phyloP scores from a whole-genome alignment of 2,113 vertebrate genomes.

The Chiloscyllium plagiosum region DNA sequence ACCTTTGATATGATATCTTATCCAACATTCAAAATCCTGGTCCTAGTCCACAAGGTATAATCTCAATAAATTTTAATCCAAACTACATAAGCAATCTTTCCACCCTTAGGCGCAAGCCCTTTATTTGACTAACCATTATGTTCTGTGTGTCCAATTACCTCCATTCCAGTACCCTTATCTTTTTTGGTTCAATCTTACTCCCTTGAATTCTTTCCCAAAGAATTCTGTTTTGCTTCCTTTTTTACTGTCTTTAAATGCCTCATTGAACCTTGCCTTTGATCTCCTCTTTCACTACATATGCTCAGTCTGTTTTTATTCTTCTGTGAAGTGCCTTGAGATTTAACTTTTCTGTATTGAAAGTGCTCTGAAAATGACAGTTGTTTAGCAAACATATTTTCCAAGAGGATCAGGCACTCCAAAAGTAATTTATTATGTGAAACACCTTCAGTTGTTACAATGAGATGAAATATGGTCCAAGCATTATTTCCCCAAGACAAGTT shows the following conservation, averaged over 20 bases:
- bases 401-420: background rate
- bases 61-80: background rate
- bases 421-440: constrained; percentile 3
- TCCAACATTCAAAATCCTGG: background rate
- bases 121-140: background rate
- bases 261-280: background rate
- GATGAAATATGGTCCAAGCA: background rate
- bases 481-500: background rate
- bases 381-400: background rate
- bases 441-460: background rate
- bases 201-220: background rate
- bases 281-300: background rate
- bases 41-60: background rate
- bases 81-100: background rate
- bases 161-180: background rate
- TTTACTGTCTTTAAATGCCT: background rate
- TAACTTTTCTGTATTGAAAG: background rate
- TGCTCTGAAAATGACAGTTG: background rate
- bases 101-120: background rate
- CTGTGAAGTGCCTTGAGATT: background rate
- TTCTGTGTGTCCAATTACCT: background rate
- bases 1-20: background rate
- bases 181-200: background rate
- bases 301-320: background rate
- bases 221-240: background rate